Evolutionary conservation across 2,888 invertebrate species (phyloP).

Genomic region (Galerucella calmariensis): DNA sequence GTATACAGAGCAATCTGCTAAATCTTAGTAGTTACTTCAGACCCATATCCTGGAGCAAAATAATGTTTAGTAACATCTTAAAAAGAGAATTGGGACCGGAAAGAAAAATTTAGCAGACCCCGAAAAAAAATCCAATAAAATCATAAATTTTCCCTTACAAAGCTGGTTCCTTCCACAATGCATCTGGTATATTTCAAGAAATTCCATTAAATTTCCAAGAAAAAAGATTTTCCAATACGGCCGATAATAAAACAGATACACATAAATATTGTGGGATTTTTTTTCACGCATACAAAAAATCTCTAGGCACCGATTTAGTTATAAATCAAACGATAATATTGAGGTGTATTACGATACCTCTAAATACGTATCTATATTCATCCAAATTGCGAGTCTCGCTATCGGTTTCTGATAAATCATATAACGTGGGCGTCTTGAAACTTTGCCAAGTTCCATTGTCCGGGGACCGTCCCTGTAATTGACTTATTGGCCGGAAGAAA

Average conservation of each 20-base stretch:
- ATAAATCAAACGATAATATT: conserved; percentile 55
- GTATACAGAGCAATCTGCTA: no score
- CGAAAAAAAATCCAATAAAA: no score
- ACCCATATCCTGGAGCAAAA: no score
- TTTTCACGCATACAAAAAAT: conserved; percentile 22
- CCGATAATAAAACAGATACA: conserved; percentile 32
- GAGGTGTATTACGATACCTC: conserved; percentile 54
- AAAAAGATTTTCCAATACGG: conserved; percentile 23
- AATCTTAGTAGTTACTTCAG: no score
- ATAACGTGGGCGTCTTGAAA: conserved; percentile 62
- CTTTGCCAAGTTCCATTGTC: conserved; percentile 65
- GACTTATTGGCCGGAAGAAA: conserved; percentile 65
- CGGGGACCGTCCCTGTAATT: conserved; percentile 63
- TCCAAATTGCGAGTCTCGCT: conserved; percentile 59
- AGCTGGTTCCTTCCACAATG: neutral
- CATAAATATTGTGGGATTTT: conserved; percentile 35
- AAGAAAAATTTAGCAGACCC: no score
- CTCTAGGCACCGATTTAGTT: conserved; percentile 37
- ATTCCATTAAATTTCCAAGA: conserved; percentile 25
- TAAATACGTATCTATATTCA: conserved; percentile 61
- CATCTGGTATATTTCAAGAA: conserved; percentile 5
- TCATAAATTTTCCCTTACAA: neutral
- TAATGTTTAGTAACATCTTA: no score
- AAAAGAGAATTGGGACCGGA: no score
- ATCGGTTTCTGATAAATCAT: conserved; percentile 63